A percentile compares a stretch with the other conserved stretches of the same genome.
phyloP scores from a whole-genome alignment of 2,113 vertebrate genomes.

The Typhlomys cinereus region DNA sequence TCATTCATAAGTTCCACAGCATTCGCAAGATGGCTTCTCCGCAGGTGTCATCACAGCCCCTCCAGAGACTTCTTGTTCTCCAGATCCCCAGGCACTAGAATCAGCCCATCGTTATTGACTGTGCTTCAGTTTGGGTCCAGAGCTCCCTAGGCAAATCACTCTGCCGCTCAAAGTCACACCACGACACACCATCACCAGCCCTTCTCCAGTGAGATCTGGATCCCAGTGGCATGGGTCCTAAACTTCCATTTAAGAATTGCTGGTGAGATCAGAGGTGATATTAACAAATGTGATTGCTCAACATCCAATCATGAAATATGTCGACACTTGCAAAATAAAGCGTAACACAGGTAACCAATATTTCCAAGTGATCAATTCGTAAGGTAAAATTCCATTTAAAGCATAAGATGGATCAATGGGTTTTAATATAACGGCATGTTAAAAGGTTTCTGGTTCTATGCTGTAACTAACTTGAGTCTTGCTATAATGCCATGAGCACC shows the following conservation, averaged over 20 bases:
- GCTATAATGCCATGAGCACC: neutral
- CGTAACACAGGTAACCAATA: neutral
- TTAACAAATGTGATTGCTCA: slow-evolving; percentile 37
- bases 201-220: neutral
- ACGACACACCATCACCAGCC: no score
- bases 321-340: neutral
- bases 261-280: slow-evolving; percentile 1
- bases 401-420: slow-evolving; percentile 5
- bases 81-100: neutral
- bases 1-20: neutral
- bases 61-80: neutral
- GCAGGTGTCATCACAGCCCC: neutral
- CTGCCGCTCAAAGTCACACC: neutral
- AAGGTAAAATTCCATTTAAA: slow-evolving; percentile 13
- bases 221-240: neutral
- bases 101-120: neutral
- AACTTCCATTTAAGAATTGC: neutral
- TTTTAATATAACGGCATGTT: slow-evolving; percentile 11
- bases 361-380: slow-evolving; percentile 43
- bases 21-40: neutral
- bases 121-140: neutral
- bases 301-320: slow-evolving; percentile 2
- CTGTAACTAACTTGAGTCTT: slow-evolving; percentile 27
- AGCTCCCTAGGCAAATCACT: neutral
- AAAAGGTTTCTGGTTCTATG: neutral